phyloP scores from a whole-genome alignment of 2,888 invertebrate genomes.

The Chesias legatella region DNA sequence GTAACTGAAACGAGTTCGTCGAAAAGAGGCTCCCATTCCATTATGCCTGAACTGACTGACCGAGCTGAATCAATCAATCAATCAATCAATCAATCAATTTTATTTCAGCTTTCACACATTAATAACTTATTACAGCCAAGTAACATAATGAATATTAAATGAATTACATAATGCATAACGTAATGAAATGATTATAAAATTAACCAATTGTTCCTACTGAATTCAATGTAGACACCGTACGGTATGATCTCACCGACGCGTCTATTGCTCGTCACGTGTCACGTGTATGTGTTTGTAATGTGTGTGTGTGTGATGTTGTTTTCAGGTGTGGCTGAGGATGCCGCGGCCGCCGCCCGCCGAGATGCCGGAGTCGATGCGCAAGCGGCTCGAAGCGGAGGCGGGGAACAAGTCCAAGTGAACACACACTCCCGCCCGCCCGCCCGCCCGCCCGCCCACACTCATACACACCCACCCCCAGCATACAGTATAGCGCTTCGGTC shows the following conservation, averaged over 20 bases:
- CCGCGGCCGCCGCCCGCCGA: conserved; percentile 97
- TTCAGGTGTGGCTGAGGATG: conserved; percentile 85
- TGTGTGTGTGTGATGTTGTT: neutral
- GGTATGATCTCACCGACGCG: conserved; percentile 39
- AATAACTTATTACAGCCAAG: no score
- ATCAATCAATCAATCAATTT: no score
- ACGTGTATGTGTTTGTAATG: neutral
- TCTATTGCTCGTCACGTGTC: no score
- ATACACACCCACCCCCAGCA: neutral
- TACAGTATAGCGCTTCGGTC: no score
- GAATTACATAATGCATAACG: neutral
- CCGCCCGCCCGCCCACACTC: conserved; percentile 2
- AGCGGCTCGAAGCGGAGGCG: conserved; percentile 81
- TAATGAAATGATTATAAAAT: conserved; percentile 50
- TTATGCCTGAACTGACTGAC: no score
- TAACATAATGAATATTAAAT: no score
- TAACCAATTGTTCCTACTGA: conserved; percentile 74
- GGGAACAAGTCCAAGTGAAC: conserved; percentile 58
- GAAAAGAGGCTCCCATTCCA: no score
- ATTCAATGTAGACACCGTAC: conserved; percentile 40
- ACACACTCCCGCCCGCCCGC: conserved; percentile 13
- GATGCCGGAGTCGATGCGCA: conserved; percentile 95
- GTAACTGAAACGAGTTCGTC: no score
- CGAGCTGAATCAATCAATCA: no score
- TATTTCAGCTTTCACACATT: no score